Base-by-base conservation (phyloP, 2,113 vertebrate genomes). In the Oryzias woworae region DNA sequence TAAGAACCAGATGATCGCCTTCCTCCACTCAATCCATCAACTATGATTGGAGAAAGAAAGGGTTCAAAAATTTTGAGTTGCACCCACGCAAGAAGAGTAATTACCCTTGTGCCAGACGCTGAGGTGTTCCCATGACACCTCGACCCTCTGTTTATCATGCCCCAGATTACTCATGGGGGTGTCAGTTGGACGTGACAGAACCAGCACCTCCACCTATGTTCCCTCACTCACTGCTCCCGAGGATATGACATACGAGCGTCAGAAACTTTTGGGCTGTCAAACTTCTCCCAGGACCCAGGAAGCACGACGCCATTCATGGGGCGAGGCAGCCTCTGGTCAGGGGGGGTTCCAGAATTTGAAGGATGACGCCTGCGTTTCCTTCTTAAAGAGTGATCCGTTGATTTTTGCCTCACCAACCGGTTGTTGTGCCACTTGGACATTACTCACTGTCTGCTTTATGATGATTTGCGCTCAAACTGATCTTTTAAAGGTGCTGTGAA, bases 21-120 rank as follows among this genome's bases (percentile, higher is more conserved):
- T 69, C 83, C 70, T 85, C 85, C 81, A 81, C 89, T 91, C 90
- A 85, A 92, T 92, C 90, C 90, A 90, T 92, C 91, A 92, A 90
- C 71, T 82, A 44, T 86, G 88, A 90, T 90, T 88, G 85, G 83
- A 88, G 88, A 91, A 90, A 87, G 87, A 92, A 90, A 90, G 84
- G 88, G 86, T 91, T 91, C 85, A 88, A 84, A 87, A 84, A 85
- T 87, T 84, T 84, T 79, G 82, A 86, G 85, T 81, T 74, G 83
- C 84, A 69, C 85, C 87, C 86, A 85, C 84, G 81, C 75, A 66
- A 81, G 86, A 89, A 90, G 89, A 90, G 88, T 90, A 89, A 91
- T 91, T 89, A 87, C 88, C 84, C 83, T 62, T 56, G 79, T 80
- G 75, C 76, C 75, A 77, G 85, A 72, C 71, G 70, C 83, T 58